Evolutionary conservation across 2,797 vertebrate species (phyloP), one percentile per base, ranked within the genome.

Genomic region (Sebastes minor): DNA sequence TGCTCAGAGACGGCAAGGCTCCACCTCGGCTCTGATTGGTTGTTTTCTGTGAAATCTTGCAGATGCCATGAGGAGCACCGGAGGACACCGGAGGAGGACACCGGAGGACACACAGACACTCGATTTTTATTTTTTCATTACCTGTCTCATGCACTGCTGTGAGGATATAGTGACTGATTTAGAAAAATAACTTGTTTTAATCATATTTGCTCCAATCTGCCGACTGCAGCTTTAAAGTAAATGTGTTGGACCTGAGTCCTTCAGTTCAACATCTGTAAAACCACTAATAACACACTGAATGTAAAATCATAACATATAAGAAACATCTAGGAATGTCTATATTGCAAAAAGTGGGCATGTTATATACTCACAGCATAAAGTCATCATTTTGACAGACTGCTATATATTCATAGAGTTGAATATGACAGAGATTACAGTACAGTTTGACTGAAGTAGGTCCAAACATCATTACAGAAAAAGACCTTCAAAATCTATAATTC

Each of bases 401-500:
- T 71, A 7, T 72, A 56, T 57, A 66, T 81, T 74, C 52, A 73
- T 23, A 27, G 56, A 46, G n/a, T 20, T 80, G 25, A 78, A 71
- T 66, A 66, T 23, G 74, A 66, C 46, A 20, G 49, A 46, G 52
- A 65, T 61, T 69, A 63, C 4, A 71, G 42, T 69, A 46, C 52
- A 78, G 75, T 73, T 69, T 35, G 30, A 71, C 35, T 71, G 56
- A 78, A 75, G 33, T 25, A 67, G 42, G 61, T 62, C 74, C 57
- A 78, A 73, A 78, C 71, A 82, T 53, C 56, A 74, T 76, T 70
- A 35, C 63, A 71, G 28, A 76, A 7, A 68, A 56, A 81, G 70
- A 79, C 46, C 68, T 71, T 80, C 55, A 65, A 74, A 76, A 77
- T 76, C 63, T 71, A 78, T 78, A 57, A 68, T 76, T 78, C 75